A percentile compares a stretch with the other conserved stretches of the same genome.
Conservation (phyloP, 2,113 vertebrate genomes). For the Neodon shergylaensis region DNA sequence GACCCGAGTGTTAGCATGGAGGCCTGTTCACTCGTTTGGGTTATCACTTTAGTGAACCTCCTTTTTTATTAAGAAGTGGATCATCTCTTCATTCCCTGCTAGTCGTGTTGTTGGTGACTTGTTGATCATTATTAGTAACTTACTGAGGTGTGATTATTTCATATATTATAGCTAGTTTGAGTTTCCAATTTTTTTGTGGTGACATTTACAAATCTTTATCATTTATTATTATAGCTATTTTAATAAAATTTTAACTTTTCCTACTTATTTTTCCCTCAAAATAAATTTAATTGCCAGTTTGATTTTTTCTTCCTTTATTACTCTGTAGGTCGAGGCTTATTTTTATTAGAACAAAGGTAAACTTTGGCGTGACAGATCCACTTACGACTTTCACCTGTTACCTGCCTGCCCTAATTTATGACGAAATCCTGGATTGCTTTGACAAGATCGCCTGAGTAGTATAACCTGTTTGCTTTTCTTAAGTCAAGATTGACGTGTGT, state of each 20-base stretch:
- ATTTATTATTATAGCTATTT: background rate
- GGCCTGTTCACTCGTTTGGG: background rate
- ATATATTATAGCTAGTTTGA: background rate
- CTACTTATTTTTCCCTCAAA: background rate
- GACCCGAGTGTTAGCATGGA: background rate
- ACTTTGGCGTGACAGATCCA: conserved; percentile 25
- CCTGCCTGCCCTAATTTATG: conserved; percentile 35
- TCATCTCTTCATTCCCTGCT: background rate
- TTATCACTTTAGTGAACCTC: background rate
- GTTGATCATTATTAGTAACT: conserved; percentile 3
- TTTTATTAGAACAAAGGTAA: conserved; percentile 61
- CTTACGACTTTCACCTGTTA: conserved; percentile 55
- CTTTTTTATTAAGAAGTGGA: background rate
- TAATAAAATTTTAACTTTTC: conserved; percentile 20
- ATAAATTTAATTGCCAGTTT: conserved; percentile 47
- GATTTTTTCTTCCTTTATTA: conserved; percentile 11
- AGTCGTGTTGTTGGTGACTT: background rate
- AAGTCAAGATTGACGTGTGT: background rate
- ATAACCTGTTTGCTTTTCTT: conserved; percentile 65
- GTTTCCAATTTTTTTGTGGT: conserved; percentile 10
- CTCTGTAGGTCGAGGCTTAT: conserved; percentile 17
- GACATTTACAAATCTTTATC: background rate
- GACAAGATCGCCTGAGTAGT: conserved; percentile 13
- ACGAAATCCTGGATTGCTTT: conserved; percentile 51
- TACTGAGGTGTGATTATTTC: conserved; percentile 31